These are phyloP conservation scores for Agrochola circellaris DNA, from an alignment of 2,888 invertebrate genomes.

Conservation along the genomic window DNA sequence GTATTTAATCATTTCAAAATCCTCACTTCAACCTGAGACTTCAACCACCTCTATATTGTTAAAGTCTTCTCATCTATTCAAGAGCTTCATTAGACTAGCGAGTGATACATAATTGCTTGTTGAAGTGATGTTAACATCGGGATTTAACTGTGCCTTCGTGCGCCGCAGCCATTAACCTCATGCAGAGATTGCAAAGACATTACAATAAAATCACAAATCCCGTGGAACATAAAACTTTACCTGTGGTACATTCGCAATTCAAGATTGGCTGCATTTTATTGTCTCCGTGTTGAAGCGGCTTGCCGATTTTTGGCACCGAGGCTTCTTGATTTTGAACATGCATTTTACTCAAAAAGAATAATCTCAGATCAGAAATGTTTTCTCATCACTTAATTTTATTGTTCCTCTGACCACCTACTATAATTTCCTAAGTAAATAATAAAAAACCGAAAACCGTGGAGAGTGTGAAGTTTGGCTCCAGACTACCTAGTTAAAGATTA, in stretches of 20 bases:
- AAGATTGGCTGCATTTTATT: slow-evolving; percentile 58
- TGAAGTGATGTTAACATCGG: slow-evolving; percentile 22
- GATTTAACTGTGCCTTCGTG: not conserved
- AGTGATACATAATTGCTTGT: slow-evolving; percentile 21
- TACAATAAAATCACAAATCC: slow-evolving; percentile 52
- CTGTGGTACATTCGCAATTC: slow-evolving; percentile 45
- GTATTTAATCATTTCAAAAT: not conserved
- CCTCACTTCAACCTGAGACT: not conserved
- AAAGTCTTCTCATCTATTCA: not conserved
- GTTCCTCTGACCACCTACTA: not conserved
- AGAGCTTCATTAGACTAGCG: slow-evolving; percentile 8
- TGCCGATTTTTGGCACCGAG: slow-evolving; percentile 30
- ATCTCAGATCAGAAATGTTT: slow-evolving; percentile 4
- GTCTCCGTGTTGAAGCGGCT: slow-evolving; percentile 11
- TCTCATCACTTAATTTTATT: not conserved
- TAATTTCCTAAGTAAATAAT: not conserved
- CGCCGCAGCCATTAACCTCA: too few relatives aligned
- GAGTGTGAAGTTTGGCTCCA: not conserved
- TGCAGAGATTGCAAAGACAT: slow-evolving; percentile 11
- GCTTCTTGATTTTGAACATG: slow-evolving; percentile 20
- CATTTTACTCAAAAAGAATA: slow-evolving; percentile 18
- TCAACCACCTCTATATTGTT: not conserved
- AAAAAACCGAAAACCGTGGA: not conserved
- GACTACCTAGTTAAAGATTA: not conserved
- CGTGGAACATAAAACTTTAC: slow-evolving; percentile 48